Percentiles rank a stretch among this genome's conserved stretches.
Conservation (phyloP, 2,888 invertebrate genomes). For the Oeneis ivallda region DNA sequence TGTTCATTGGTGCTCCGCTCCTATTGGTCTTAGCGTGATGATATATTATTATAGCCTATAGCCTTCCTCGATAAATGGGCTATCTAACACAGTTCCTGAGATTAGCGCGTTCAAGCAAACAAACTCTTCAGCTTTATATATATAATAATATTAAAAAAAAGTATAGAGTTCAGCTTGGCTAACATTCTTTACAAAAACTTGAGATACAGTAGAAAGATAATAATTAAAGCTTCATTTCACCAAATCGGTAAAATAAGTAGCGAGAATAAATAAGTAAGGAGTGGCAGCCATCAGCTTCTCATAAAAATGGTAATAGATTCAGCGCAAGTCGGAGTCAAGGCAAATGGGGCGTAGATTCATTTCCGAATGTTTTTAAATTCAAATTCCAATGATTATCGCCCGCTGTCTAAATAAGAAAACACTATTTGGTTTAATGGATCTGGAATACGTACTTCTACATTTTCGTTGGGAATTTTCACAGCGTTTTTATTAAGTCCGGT, state of each 20-base stretch:
- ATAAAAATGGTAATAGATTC: constrained; percentile 40
- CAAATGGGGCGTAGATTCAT: constrained; percentile 38
- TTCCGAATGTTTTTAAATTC: constrained; percentile 36
- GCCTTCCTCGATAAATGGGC: too few relatives aligned
- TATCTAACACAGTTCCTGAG: too few relatives aligned
- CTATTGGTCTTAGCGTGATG: too few relatives aligned
- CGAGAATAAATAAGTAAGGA: constrained; percentile 29
- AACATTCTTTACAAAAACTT: too few relatives aligned
- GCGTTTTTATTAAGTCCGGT: background rate
- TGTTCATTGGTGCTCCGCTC: too few relatives aligned
- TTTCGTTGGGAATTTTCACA: constrained; percentile 1
- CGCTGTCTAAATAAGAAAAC: constrained; percentile 23
- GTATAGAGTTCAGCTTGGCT: too few relatives aligned
- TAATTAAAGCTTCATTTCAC: constrained; percentile 26
- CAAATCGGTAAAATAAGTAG: constrained; percentile 30
- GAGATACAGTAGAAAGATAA: background rate
- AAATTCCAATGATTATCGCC: constrained; percentile 35
- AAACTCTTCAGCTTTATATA: too few relatives aligned
- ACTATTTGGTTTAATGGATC: constrained; percentile 19
- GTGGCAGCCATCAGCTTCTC: constrained; percentile 30
- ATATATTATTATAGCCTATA: too few relatives aligned
- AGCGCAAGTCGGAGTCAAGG: constrained; percentile 30
- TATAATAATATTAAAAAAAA: too few relatives aligned
- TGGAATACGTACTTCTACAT: constrained; percentile 5
- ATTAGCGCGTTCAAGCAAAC: too few relatives aligned